phyloP scores from a whole-genome alignment of 2,113 vertebrate genomes.

The Chascanopsetta lugubris region DNA sequence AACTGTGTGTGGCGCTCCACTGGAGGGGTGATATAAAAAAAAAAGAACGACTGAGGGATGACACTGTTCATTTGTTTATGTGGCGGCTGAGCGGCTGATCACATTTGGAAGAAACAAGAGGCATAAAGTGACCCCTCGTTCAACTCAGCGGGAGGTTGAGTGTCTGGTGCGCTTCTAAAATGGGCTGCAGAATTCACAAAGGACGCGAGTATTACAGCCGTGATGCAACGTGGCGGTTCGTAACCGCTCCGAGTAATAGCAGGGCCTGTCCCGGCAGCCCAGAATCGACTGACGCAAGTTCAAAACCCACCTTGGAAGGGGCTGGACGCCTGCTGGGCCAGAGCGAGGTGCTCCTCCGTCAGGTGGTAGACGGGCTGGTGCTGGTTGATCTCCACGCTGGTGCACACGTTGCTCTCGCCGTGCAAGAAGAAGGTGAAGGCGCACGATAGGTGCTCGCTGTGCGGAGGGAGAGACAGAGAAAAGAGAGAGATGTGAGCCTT shows the following conservation, averaged over 20 bases:
- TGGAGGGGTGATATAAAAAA: constrained; percentile 17
- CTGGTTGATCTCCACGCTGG: constrained; percentile 99
- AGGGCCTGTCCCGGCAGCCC: no score
- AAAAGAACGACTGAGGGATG: constrained; percentile 10
- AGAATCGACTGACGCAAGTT: no score
- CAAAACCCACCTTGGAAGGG: constrained; percentile 90
- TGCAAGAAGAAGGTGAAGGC: constrained; percentile 99
- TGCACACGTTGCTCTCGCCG: constrained; percentile 98
- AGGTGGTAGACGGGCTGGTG: constrained; percentile 97
- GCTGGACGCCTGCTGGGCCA: constrained; percentile 94
- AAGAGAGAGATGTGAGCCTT: constrained; percentile 21
- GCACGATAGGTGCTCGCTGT: constrained; percentile 97
- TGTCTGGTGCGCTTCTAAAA: neutral
- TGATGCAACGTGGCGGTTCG: no score
- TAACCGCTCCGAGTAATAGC: no score
- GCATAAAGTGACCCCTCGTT: neutral
- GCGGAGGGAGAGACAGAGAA: neutral
- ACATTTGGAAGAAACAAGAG: neutral
- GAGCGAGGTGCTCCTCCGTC: constrained; percentile 94
- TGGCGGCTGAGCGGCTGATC: neutral
- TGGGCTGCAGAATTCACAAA: neutral
- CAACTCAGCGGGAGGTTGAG: neutral
- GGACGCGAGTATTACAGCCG: neutral
- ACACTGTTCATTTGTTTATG: constrained; percentile 8
- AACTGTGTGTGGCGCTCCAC: neutral